Percentiles rank a stretch among this genome's conserved stretches.
phyloP scores from a whole-genome alignment of 2,797 vertebrate genomes.

The Alosa sapidissima region DNA sequence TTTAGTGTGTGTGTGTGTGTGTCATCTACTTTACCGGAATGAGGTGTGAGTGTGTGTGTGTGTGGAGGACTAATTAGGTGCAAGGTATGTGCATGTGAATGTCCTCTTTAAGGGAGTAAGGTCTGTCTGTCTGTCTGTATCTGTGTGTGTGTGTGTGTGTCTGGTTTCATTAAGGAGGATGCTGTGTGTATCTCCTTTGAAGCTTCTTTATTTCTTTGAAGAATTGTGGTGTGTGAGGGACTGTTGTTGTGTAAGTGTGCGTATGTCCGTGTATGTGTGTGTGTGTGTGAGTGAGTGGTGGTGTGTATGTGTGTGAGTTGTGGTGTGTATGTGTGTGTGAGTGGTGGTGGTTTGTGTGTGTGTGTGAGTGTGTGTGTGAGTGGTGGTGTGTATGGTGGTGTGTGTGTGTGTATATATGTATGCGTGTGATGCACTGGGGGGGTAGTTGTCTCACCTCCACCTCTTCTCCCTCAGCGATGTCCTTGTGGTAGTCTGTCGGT shows the following conservation, averaged over 20 bases:
- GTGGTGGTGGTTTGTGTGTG: background rate
- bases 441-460: constrained; percentile 80
- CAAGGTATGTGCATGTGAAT: no score
- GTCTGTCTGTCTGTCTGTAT: background rate
- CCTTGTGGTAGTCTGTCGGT: constrained; percentile 84
- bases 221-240: background rate
- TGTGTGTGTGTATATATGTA: constrained; percentile 7
- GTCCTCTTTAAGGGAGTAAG: no score
- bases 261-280: no score
- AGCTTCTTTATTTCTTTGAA: background rate
- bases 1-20: no score
- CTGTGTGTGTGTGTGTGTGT: background rate
- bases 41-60: background rate
- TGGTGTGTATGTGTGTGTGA: background rate
- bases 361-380: background rate
- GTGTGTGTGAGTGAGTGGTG: no score
- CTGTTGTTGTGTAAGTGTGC: no score
- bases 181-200: background rate
- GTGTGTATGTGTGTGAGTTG: no score
- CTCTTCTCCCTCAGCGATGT: constrained; percentile 90
- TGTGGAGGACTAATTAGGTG: no score
- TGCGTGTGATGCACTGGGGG: background rate
- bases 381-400: no score
- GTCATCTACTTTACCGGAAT: no score
- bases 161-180: background rate